Evolutionary conservation across 2,113 vertebrate genomes (phyloP).

Genomic region (Lophotis ruficrista): DNA sequence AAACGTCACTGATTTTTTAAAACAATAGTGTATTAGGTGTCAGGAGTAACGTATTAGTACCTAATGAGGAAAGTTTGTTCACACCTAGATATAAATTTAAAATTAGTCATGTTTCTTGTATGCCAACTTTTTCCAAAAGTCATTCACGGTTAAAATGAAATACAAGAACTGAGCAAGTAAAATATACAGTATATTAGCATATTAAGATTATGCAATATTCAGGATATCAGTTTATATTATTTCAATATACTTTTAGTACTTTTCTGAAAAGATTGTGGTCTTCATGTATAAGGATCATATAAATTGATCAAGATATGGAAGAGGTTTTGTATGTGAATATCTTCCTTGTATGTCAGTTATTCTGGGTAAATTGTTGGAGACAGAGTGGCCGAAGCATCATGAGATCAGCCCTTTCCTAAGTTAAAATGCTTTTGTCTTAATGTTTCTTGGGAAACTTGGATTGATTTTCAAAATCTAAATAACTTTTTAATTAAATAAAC

Average conservation of each 20-base stretch:
- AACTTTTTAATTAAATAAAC: not conserved
- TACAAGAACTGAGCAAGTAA: not conserved
- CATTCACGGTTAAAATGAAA: not conserved
- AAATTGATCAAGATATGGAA: not conserved
- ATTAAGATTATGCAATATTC: not conserved
- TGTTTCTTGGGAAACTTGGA: not conserved
- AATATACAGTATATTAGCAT: not conserved
- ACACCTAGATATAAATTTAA: not conserved
- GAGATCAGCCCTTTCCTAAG: not conserved
- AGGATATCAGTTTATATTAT: not conserved
- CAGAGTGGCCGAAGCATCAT: not conserved
- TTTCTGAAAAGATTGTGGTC: not conserved
- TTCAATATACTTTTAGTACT: not conserved
- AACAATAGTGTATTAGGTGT: not conserved
- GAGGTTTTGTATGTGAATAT: not conserved
- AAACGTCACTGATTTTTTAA: not conserved
- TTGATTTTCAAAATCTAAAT: not conserved
- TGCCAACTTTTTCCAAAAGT: not conserved
- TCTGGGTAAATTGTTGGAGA: not conserved
- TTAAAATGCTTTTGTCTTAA: slow-evolving; percentile 11
- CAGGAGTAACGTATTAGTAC: not conserved
- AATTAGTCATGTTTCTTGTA: not conserved
- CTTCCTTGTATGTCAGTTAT: not conserved
- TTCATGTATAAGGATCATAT: not conserved
- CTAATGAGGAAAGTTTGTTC: not conserved